phyloP scores from a whole-genome alignment of 2,113 vertebrate species.

The Ophiodon elongatus region DNA sequence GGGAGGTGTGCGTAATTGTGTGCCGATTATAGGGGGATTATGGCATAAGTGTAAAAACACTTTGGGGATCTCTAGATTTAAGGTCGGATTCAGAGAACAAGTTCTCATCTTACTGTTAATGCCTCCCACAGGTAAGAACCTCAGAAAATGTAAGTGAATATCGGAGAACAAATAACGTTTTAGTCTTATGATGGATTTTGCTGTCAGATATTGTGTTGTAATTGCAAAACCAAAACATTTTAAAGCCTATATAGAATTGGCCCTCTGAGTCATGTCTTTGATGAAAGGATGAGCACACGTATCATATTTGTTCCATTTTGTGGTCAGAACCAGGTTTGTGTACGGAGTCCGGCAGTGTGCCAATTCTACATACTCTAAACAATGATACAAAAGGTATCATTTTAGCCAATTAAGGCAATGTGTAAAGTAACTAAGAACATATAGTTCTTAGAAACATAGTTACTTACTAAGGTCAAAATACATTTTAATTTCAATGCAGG shows the following conservation, averaged over 20 bases:
- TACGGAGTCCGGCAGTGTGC: not conserved
- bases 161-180: not conserved
- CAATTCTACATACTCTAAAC: not conserved
- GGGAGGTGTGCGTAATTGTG: not conserved
- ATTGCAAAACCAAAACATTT: not conserved
- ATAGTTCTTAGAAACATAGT: too few species aligned
- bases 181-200: not conserved
- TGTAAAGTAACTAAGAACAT: too few species aligned
- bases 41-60: not conserved
- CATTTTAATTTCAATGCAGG: not conserved
- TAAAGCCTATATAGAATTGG: not conserved
- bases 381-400: not conserved
- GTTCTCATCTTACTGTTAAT: not conserved
- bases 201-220: not conserved
- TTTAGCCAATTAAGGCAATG: not conserved
- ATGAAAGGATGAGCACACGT: not conserved
- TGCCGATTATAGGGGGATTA: not conserved
- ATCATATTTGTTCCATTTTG: not conserved
- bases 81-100: not conserved
- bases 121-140: not conserved
- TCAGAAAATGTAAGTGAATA: not conserved
- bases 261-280: too few species aligned
- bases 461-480: too few species aligned
- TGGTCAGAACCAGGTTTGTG: not conserved
- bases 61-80: not conserved